phyloP scores from a whole-genome alignment of 2,888 invertebrate species.

The Hydropsyche betteni region DNA sequence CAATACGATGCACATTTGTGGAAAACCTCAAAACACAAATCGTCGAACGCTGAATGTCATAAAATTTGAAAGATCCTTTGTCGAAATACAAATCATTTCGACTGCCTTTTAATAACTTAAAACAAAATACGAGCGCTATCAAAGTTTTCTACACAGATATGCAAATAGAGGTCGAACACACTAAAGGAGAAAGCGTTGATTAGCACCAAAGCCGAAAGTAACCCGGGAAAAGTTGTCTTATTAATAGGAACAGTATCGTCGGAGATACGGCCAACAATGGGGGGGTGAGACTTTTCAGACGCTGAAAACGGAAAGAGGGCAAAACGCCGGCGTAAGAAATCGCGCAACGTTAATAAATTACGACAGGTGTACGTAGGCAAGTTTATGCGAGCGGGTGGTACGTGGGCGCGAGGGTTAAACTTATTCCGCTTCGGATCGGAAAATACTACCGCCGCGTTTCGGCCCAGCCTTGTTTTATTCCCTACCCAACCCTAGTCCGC shows the following conservation, averaged over 20 bases:
- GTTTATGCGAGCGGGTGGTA: constrained; percentile 40
- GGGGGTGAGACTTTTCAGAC: not conserved
- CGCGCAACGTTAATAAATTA: constrained; percentile 49
- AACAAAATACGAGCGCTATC: too few species aligned
- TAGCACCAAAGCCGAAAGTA: too few species aligned
- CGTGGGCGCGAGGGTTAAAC: constrained; percentile 49
- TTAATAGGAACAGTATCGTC: not conserved
- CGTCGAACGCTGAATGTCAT: too few species aligned
- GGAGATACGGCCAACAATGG: not conserved
- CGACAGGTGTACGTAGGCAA: constrained; percentile 51
- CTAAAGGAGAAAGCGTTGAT: too few species aligned
- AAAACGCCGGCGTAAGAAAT: constrained; percentile 29
- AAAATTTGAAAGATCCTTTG: too few species aligned
- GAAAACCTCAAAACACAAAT: too few species aligned
- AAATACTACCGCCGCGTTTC: constrained; percentile 39
- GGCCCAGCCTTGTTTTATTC: constrained; percentile 7
- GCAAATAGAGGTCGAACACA: too few species aligned
- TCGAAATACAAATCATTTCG: too few species aligned
- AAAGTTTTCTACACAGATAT: too few species aligned
- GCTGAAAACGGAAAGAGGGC: constrained; percentile 15
- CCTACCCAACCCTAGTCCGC: not conserved
- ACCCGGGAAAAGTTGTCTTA: too few species aligned
- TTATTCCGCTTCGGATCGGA: constrained; percentile 49
- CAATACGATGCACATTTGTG: too few species aligned
- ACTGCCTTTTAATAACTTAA: too few species aligned